These are phyloP conservation scores for Pipistrellus kuhlii DNA, from an alignment of 2,797 vertebrate species.

Conservation along the genomic window DNA sequence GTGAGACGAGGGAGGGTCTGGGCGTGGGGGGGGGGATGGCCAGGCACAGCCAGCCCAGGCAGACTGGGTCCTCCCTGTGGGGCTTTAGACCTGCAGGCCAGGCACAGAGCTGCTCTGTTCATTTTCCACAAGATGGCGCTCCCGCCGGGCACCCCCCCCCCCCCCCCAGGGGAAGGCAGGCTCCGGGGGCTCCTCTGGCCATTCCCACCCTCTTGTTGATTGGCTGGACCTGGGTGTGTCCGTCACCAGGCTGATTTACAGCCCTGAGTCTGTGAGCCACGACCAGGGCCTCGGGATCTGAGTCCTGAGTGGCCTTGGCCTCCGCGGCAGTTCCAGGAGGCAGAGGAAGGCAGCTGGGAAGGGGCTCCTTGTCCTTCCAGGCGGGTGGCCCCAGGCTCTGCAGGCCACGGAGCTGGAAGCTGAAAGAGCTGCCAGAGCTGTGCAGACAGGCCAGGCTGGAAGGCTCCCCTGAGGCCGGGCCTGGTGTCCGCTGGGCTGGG, in stretches of 20 bases:
- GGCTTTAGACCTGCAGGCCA: fast-evolving
- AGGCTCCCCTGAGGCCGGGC: background rate
- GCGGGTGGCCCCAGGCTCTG: background rate
- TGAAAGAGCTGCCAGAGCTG: background rate
- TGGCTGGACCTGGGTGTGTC: background rate
- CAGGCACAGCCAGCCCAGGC: background rate
- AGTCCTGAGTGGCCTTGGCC: background rate
- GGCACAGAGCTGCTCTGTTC: background rate
- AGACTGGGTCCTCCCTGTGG: background rate
- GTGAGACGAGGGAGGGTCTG: background rate
- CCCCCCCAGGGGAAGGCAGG: background rate
- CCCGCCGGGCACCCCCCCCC: no score
- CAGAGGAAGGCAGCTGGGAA: background rate
- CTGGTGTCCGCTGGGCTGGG: background rate
- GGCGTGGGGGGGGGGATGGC: background rate
- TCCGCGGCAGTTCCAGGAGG: background rate
- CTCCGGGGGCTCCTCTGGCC: background rate
- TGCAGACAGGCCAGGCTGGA: background rate
- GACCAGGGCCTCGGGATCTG: background rate
- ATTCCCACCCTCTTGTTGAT: background rate
- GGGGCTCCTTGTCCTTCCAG: background rate
- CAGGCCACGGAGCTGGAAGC: background rate
- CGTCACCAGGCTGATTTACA: background rate
- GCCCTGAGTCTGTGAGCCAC: background rate
- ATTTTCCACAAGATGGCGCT: background rate